Evolutionary conservation across 2,888 invertebrate genomes (phyloP).

Genomic region (Brassicogethes aeneus): DNA sequence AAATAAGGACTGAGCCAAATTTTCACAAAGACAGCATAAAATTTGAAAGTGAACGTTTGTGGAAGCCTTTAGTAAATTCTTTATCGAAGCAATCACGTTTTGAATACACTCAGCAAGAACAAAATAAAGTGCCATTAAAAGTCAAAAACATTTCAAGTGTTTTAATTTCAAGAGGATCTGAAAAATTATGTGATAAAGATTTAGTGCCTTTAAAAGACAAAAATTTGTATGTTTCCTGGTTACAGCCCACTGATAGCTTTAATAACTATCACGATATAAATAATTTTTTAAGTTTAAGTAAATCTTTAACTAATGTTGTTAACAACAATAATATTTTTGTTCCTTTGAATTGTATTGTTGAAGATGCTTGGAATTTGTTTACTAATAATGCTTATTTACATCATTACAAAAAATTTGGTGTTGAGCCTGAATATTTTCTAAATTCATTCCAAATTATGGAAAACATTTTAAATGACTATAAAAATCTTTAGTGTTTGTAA

Average conservation of each 20-base stretch:
- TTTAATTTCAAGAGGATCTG: slow-evolving; percentile 38
- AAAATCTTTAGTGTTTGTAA: slow-evolving; percentile 26
- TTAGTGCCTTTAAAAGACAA: slow-evolving; percentile 28
- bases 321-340: slow-evolving; percentile 40
- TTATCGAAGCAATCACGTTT: slow-evolving; percentile 19
- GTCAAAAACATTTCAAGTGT: slow-evolving; percentile 32
- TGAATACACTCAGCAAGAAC: slow-evolving; percentile 15
- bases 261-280: slow-evolving; percentile 36
- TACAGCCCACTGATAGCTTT: slow-evolving; percentile 30
- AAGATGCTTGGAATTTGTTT: slow-evolving; percentile 43
- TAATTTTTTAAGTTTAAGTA: slow-evolving; percentile 36
- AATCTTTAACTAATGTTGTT: slow-evolving; percentile 39
- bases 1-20: slow-evolving; percentile 39
- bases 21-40: slow-evolving; percentile 24
- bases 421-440: slow-evolving; percentile 42
- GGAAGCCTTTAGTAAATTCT: slow-evolving; percentile 26
- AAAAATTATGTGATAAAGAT: slow-evolving; percentile 23
- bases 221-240: slow-evolving; percentile 38
- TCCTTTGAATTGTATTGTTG: slow-evolving; percentile 36
- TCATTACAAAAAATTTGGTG: slow-evolving; percentile 43
- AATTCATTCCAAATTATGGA: slow-evolving; percentile 44
- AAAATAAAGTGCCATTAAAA: slow-evolving; percentile 15
- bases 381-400: slow-evolving; percentile 44
- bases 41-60: slow-evolving; percentile 36
- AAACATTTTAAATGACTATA: slow-evolving; percentile 41